Conservation (phyloP, 2,113 vertebrate genomes). For the Myiopsitta monachus region DNA sequence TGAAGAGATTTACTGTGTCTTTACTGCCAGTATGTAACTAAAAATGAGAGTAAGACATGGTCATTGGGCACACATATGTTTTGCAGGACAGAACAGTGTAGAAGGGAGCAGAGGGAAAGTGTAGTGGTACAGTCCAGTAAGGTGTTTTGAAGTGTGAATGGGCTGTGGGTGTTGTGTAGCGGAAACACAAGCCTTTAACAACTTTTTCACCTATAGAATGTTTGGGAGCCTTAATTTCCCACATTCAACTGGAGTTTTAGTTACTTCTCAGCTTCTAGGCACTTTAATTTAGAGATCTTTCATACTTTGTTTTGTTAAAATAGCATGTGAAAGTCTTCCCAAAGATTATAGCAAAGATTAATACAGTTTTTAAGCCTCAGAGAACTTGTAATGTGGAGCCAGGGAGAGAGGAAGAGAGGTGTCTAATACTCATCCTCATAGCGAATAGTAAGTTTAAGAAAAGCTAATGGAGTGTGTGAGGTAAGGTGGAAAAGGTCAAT, state of each 20-base stretch:
- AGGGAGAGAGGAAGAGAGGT: neutral
- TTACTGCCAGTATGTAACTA: neutral
- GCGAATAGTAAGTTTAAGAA: neutral
- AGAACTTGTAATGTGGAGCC: neutral
- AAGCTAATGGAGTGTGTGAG: neutral
- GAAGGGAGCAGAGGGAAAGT: neutral
- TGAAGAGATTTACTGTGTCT: neutral
- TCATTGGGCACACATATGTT: neutral
- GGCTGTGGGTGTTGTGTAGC: neutral
- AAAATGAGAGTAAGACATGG: neutral
- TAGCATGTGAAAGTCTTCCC: neutral
- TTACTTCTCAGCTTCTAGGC: neutral
- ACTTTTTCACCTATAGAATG: neutral
- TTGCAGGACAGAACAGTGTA: neutral
- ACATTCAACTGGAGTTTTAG: neutral
- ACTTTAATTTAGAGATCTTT: neutral
- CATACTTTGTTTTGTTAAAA: neutral
- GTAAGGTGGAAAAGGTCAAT: neutral
- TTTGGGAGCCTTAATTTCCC: neutral
- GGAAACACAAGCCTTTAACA: neutral
- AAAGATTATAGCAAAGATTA: neutral
- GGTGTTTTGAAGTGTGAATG: neutral
- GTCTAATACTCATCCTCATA: neutral
- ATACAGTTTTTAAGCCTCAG: neutral
- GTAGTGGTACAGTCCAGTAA: neutral